Base-by-base conservation (phyloP, 2,888 invertebrate genomes). In the Ormyrus pomaceus region DNA sequence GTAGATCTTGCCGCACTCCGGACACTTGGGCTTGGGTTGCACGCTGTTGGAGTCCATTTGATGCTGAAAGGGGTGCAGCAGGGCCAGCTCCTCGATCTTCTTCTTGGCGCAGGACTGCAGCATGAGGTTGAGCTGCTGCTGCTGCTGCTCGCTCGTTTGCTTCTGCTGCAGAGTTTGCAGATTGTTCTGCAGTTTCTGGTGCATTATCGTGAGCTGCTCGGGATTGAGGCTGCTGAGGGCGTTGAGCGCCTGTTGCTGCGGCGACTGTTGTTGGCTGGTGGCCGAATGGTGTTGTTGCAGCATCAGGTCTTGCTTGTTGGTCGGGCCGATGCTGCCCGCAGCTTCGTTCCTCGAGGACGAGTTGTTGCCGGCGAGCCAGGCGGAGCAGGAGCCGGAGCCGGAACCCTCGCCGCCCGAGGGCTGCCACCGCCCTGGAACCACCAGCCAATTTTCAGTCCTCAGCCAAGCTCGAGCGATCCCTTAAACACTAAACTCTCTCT, bases 1-100 rank as follows among this genome's bases (percentile, higher is more conserved):
- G 91, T 94, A 94, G 85, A 92, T 93, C 91, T 94, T 94, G 87
- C 94, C 94, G 91, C 94, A 94, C 90, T 93, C 93, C 85, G 94
- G 94, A 89, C 94, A 94, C 89, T 93, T 93, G 86, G 94, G 94
- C 91, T 93, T 93, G 88, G 89, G 87, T 48, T 86, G 81, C 46
- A 84, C 85, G 79, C 76, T 86, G 79, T 59, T 77, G 74, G 70
- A 84, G 81, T 85, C 87, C 65, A 79, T 55, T 13, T 79, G 75
- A 11, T 74, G 79, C 56, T 80, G 80, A 55, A 78, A 81, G 4
- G 81, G 82, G 3, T 89, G 88, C 64, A 88, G 84, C 83, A 88
- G 83, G 59, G 87, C 87, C 70, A 89, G 86, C 55, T 86, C 86
- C 69, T 89, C 89, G 74, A 89, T 85, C 82, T 90, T 89, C 81